Conservation (phyloP, 2,797 vertebrate genomes). For the Gymnoscopelus braueri region DNA sequence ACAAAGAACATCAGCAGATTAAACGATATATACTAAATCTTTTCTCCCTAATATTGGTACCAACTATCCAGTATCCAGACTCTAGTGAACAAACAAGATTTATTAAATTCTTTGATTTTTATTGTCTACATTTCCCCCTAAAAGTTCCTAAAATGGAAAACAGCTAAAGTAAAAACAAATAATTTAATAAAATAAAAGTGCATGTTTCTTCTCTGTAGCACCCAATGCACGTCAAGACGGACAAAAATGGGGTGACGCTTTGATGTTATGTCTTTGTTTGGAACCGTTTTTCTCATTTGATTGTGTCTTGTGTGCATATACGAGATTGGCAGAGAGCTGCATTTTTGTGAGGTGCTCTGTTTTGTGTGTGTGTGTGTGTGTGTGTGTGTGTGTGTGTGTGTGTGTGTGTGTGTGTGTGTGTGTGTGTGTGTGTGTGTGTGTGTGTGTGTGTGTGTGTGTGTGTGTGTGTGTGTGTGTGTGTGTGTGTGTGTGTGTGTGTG, state of each 20-base stretch:
- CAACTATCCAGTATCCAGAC: too few species aligned
- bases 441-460: slow-evolving; percentile 27
- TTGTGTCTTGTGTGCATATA: slow-evolving; percentile 3
- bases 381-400: slow-evolving; percentile 32
- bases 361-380: slow-evolving; percentile 34
- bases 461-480: slow-evolving; percentile 5
- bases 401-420: slow-evolving; percentile 23
- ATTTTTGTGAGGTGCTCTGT: slow-evolving; percentile 49
- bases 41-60: too few species aligned
- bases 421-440: slow-evolving; percentile 25
- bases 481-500: slow-evolving; percentile 16
- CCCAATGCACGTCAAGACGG: slow-evolving; percentile 12
- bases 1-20: too few species aligned
- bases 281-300: slow-evolving; percentile 42
- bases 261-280: slow-evolving; percentile 59
- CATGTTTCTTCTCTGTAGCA: too few species aligned
- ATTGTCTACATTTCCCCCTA: too few species aligned
- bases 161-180: too few species aligned
- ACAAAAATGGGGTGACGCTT: slow-evolving; percentile 30
- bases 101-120: too few species aligned
- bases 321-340: slow-evolving; percentile 41
- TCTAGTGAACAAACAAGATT: too few species aligned
- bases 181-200: too few species aligned
- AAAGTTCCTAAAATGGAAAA: too few species aligned
- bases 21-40: too few species aligned